A percentile compares a stretch with the other conserved stretches of the same genome.
Conservation (phyloP, 2,797 vertebrate genomes). For the Pangasius mekongensis region DNA sequence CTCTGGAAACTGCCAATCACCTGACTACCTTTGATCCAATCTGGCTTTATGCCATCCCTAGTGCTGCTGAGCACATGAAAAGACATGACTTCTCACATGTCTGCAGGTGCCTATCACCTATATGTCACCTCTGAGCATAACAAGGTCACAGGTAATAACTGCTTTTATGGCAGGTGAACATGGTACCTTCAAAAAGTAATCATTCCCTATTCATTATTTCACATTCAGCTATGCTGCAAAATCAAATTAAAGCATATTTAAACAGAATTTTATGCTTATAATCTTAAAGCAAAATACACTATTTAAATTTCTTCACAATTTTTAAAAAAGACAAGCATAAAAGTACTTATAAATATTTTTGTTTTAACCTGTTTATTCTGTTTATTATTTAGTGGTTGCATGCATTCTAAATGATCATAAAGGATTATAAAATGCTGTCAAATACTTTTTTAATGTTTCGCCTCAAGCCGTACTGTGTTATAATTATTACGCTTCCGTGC, state of each 20-base stretch:
- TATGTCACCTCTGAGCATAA: constrained; percentile 49
- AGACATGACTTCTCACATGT: constrained; percentile 46
- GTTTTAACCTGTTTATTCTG: neutral
- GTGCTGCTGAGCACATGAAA: constrained; percentile 49
- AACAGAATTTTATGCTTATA: neutral
- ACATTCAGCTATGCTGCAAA: neutral
- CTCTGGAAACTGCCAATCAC: constrained; percentile 67
- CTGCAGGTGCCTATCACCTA: constrained; percentile 52
- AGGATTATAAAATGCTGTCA: constrained; percentile 1
- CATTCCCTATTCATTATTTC: neutral
- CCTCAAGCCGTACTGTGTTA: neutral
- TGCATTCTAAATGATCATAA: constrained; percentile 1
- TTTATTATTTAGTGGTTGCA: neutral
- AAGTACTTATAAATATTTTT: too few species aligned
- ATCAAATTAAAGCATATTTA: neutral
- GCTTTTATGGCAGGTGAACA: constrained; percentile 35
- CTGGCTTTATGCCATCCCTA: constrained; percentile 41
- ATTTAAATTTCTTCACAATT: neutral
- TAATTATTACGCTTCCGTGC: constrained; percentile 31
- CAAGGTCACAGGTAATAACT: constrained; percentile 61
- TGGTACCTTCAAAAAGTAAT: neutral
- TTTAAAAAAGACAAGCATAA: neutral
- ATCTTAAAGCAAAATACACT: neutral
- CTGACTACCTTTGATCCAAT: constrained; percentile 60
- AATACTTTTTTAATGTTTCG: constrained; percentile 42